These are phyloP conservation scores for Kryphioiulus occultus DNA, from an alignment of 2,888 invertebrate genomes.

Conservation along the genomic window DNA sequence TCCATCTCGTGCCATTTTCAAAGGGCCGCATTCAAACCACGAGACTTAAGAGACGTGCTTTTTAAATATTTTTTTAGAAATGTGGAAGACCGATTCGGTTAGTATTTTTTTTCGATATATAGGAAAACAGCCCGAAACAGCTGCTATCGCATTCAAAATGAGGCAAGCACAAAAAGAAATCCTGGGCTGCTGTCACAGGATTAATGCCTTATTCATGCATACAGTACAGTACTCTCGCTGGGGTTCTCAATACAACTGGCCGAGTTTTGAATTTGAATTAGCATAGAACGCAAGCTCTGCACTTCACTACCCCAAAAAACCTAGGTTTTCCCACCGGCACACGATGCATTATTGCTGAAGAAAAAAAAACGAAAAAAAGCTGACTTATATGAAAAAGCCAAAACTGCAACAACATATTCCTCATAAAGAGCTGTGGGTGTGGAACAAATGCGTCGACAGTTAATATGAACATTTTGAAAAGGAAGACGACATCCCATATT, in stretches of 20 bases:
- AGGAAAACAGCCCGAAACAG: neutral
- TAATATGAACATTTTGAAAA: neutral
- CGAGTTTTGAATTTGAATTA: constrained; percentile 12
- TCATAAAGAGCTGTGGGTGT: neutral
- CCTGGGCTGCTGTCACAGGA: constrained; percentile 8
- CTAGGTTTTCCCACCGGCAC: neutral
- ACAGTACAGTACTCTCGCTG: no score
- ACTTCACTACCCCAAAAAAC: neutral
- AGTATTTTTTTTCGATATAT: constrained; percentile 15
- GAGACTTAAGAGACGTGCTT: neutral
- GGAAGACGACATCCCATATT: neutral
- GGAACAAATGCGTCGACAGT: neutral
- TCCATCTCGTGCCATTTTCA: neutral
- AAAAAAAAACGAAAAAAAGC: neutral
- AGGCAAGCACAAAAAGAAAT: constrained; percentile 3
- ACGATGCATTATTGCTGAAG: neutral
- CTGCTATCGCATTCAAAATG: constrained; percentile 20
- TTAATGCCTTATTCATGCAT: constrained; percentile 26
- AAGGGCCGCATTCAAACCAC: neutral
- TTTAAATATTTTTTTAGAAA: neutral
- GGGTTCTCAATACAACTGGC: neutral
- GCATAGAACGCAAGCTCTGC: neutral
- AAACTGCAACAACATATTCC: neutral
- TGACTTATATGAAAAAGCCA: constrained; percentile 20
- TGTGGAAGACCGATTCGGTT: constrained; percentile 20